Conservation (phyloP, 2,113 vertebrate genomes). For the Prunella himalayana region DNA sequence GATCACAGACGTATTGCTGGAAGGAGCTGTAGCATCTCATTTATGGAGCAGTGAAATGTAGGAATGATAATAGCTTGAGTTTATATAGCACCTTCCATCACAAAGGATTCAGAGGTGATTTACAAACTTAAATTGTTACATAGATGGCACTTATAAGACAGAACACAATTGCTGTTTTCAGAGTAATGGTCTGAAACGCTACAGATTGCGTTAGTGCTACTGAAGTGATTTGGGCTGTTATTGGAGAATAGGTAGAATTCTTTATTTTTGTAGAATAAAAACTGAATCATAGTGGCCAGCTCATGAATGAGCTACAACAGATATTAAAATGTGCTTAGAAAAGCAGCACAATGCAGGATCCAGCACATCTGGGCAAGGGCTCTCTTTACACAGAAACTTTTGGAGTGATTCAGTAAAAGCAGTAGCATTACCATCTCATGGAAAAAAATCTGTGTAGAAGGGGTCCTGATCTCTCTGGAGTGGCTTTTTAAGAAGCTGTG, state of each 20-base stretch:
- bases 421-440: not conserved
- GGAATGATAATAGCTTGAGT: slow-evolving; percentile 23
- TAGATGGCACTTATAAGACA: slow-evolving; percentile 34
- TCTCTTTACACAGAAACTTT: not conserved
- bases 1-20: not conserved
- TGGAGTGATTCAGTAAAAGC: not conserved
- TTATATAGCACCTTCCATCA: slow-evolving; percentile 38
- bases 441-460: not conserved
- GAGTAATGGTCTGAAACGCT: slow-evolving; percentile 35
- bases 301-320: not conserved
- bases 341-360: not conserved
- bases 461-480: not conserved
- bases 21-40: not conserved
- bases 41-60: slow-evolving; percentile 38
- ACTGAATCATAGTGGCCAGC: not conserved
- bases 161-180: slow-evolving; percentile 25
- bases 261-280: slow-evolving; percentile 26
- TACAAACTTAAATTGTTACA: slow-evolving; percentile 53
- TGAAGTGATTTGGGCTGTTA: not conserved
- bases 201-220: not conserved
- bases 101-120: slow-evolving; percentile 46
- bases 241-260: slow-evolving; percentile 1
- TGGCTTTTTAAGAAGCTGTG: not conserved
- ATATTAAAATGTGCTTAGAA: not conserved
- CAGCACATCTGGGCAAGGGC: not conserved